Evolutionary conservation across 2,888 invertebrate genomes (phyloP).

Genomic region (Epinotia brunnichana): DNA sequence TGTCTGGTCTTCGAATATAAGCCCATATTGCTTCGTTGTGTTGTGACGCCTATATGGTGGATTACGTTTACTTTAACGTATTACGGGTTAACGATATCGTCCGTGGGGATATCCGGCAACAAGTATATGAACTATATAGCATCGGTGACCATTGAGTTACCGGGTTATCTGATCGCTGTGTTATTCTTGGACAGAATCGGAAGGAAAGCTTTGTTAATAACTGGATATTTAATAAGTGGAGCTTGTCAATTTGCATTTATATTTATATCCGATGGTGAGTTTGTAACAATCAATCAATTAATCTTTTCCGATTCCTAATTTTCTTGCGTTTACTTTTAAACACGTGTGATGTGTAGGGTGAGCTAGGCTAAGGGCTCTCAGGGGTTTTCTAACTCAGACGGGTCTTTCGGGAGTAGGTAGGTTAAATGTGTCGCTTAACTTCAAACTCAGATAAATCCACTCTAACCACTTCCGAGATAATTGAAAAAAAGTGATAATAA

Average conservation of each 20-base stretch:
- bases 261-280: conserved; percentile 27
- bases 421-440: no score
- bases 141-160: neutral
- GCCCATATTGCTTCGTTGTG: conserved; percentile 19
- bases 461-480: no score
- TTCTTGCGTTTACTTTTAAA: conserved; percentile 12
- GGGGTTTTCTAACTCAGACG: no score
- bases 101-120: conserved; percentile 28
- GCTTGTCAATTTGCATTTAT: conserved; percentile 23
- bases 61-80: conserved; percentile 7
- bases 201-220: conserved; percentile 19
- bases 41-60: conserved; percentile 13
- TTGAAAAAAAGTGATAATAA: no score
- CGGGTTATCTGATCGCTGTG: conserved; percentile 11
- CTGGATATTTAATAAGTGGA: conserved; percentile 11
- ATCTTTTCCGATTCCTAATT: neutral
- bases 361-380: no score
- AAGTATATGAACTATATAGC: conserved; percentile 25
- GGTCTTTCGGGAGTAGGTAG: no score
- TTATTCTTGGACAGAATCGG: conserved; percentile 12
- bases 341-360: no score
- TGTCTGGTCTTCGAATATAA: conserved; percentile 22
- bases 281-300: neutral
- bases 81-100: conserved; percentile 15
- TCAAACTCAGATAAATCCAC: no score